Base-by-base conservation (phyloP, 2,113 vertebrate species). In the Callopanchax toddi region DNA sequence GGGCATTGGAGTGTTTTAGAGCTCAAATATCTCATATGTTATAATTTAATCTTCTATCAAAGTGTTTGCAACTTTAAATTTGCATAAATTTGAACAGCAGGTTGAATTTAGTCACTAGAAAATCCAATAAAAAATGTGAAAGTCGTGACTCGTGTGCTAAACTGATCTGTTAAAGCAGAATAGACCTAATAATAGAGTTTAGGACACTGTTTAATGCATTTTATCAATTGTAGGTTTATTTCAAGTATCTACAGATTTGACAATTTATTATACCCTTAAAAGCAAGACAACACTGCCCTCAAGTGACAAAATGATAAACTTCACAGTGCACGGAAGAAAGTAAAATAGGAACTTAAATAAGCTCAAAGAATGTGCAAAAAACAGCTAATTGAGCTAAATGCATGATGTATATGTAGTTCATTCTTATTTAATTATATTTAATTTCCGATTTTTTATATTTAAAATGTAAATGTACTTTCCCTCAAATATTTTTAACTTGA, bases 241-340 rank as follows among this genome's bases (percentile, higher is more conserved):
- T n/a, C n/a, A n/a, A n/a, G n/a, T n/a, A n/a, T n/a, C n/a, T n/a
- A n/a, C n/a, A n/a, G n/a, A n/a, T n/a, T n/a, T n/a, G n/a, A n/a
- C n/a, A n/a, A n/a, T n/a, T n/a, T n/a, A n/a, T n/a, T n/a, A n/a
- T n/a, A n/a, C 26, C 26, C 26, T 4, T 32, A 32, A 32, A 32
- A 52, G 26, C 3, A 18, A 34, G 50, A n/a, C 17, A 17, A 51
- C 18, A 51, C 57, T 64, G 76, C 71, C 77, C 54, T 40, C 71
- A 21, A 43, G 78, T 79, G 80, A 69, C 54, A 50, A 53, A 55
- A 61, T 25, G 17, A 7, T 18, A 64, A 15, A 62, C 55, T 16
- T 6, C 42, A 64, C 3, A 34, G 2, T 22, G 12, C 7, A 22
- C 16, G 13, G 25, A 18, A 23, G 5, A 20, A 21, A 22, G 13